Percentiles rank a stretch among this genome's conserved stretches.
phyloP scores from a whole-genome alignment of 2,113 vertebrate genomes.

The Taurulus bubalis region DNA sequence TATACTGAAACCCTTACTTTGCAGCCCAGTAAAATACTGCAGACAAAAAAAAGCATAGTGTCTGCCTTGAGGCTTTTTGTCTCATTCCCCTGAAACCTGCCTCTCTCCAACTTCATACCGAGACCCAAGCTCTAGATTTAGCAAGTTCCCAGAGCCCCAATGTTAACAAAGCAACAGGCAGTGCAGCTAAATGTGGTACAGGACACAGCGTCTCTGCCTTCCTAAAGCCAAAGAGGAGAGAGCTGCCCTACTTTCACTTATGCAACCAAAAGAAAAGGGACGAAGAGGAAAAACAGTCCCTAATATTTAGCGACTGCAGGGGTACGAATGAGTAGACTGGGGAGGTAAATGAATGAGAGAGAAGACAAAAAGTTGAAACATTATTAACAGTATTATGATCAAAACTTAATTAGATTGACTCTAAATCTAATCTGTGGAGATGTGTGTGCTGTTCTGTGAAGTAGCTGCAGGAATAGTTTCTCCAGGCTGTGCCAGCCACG shows the following conservation, averaged over 20 bases:
- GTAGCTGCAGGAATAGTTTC: conserved; percentile 27
- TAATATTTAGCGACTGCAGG: neutral
- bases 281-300: neutral
- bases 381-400: conserved; percentile 25
- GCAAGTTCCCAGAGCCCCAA: conserved; percentile 17
- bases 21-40: conserved; percentile 3
- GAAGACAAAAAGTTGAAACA: neutral
- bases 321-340: neutral
- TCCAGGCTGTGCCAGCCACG: neutral
- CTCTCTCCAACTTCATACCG: conserved; percentile 5
- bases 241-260: conserved; percentile 68
- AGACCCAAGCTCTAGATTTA: conserved; percentile 28
- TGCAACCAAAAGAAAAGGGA: conserved; percentile 30
- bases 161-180: conserved; percentile 59
- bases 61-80: neutral
- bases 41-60: neutral
- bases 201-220: conserved; percentile 47
- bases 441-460: conserved; percentile 15
- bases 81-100: conserved; percentile 18
- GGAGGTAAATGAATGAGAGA: neutral
- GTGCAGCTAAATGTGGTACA: conserved; percentile 55
- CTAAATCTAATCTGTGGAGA: conserved; percentile 31
- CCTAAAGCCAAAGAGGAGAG: conserved; percentile 31
- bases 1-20: neutral
- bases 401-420: conserved; percentile 50